These are phyloP conservation scores for Pseudonaja textilis DNA, from an alignment of 2,113 vertebrate genomes.

Conservation along the genomic window DNA sequence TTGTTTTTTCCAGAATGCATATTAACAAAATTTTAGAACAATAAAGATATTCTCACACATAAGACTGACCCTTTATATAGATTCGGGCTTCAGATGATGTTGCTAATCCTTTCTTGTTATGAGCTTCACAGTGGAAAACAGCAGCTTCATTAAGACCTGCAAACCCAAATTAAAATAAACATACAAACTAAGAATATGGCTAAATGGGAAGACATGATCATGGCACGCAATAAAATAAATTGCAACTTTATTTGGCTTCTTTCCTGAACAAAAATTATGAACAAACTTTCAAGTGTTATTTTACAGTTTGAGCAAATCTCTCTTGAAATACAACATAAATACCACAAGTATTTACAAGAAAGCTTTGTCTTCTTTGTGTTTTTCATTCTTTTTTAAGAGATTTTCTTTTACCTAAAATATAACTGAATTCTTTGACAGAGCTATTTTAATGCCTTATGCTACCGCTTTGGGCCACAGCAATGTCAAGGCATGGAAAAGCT, in stretches of 20 bases:
- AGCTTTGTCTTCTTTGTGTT: neutral
- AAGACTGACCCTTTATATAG: constrained; percentile 86
- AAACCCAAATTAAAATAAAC: neutral
- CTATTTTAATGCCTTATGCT: accelerated
- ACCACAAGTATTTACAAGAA: neutral
- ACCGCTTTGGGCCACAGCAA: neutral
- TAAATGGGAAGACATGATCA: neutral
- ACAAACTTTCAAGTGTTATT: neutral
- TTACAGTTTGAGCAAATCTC: neutral
- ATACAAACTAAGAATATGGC: neutral
- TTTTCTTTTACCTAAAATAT: neutral
- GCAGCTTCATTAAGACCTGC: constrained; percentile 78
- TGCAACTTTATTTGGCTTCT: neutral
- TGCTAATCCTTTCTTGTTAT: constrained; percentile 83
- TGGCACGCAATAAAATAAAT: neutral
- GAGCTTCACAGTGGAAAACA: constrained; percentile 88
- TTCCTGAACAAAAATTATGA: neutral
- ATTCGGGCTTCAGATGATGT: constrained; percentile 80
- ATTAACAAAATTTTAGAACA: neutral
- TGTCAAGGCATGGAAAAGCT: neutral
- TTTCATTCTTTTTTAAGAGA: neutral
- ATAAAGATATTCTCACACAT: accelerated
- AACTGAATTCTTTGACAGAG: neutral
- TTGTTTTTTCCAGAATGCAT: accelerated
- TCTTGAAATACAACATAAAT: neutral